A percentile compares a stretch with the other conserved stretches of the same genome.
phyloP scores from a whole-genome alignment of 1,140 invertebrate species.

The Drosophila virilis region DNA sequence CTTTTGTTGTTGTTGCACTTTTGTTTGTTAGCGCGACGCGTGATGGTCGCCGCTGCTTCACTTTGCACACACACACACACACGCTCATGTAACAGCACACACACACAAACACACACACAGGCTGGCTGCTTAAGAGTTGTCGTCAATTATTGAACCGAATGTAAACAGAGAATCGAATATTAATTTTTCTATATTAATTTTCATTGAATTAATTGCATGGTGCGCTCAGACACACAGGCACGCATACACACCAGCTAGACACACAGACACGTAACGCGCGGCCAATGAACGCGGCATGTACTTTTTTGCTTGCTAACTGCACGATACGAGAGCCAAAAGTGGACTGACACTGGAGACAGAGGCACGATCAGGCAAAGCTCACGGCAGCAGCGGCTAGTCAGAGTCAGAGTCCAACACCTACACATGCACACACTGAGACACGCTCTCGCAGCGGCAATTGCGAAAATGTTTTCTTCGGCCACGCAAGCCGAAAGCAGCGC shows the following conservation, averaged over 20 bases:
- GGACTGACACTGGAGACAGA: conserved; percentile 61
- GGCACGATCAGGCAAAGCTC: conserved; percentile 75
- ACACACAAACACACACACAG: conserved; percentile 31
- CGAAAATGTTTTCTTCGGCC: conserved; percentile 52
- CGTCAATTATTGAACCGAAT: conserved; percentile 47
- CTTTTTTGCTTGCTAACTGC: conserved; percentile 52
- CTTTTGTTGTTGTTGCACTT: conserved; percentile 50
- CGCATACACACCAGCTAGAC: conserved; percentile 33
- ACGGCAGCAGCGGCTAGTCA: conserved; percentile 39
- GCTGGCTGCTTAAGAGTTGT: conserved; percentile 39
- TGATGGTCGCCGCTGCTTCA: conserved; percentile 54
- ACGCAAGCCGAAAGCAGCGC: conserved; percentile 34
- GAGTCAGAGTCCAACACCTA: conserved; percentile 47
- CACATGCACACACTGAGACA: conserved; percentile 31
- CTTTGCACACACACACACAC: conserved; percentile 44
- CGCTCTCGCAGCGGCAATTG: conserved; percentile 43
- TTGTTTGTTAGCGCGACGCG: conserved; percentile 54
- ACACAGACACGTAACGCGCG: conserved; percentile 49
- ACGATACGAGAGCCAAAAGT: conserved; percentile 72
- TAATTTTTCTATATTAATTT: conserved; percentile 46
- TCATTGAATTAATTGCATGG: conserved; percentile 33
- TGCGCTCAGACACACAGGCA: conserved; percentile 5
- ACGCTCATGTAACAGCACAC: conserved; percentile 31
- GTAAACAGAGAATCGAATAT: conserved; percentile 30
- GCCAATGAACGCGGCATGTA: conserved; percentile 48